phyloP scores from a whole-genome alignment of 2,797 vertebrate species.

The Pangasius macronema region DNA sequence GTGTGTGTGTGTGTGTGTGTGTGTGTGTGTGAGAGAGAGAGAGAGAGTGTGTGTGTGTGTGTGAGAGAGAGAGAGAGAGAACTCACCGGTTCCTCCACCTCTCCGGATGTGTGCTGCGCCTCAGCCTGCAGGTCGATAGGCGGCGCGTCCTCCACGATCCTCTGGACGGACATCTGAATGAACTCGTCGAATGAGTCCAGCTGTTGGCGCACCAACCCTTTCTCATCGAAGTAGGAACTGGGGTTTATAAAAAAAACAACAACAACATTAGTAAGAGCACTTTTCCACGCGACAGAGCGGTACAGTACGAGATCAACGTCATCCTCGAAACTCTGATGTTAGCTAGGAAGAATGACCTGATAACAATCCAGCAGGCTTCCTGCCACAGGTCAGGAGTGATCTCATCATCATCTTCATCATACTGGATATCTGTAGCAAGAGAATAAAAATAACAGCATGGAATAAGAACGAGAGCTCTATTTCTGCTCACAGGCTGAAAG shows the following conservation, averaged over 20 bases:
- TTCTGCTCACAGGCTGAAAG: neutral
- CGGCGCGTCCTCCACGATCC: slow-evolving; percentile 96
- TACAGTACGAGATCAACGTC: neutral
- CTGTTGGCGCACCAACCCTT: slow-evolving; percentile 95
- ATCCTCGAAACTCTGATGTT: neutral
- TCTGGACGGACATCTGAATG: slow-evolving; percentile 99
- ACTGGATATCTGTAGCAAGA: slow-evolving; percentile 85
- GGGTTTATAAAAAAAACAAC: no score
- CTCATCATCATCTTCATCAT: slow-evolving; percentile 97
- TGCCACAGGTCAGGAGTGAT: slow-evolving; percentile 98
- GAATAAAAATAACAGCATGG: neutral
- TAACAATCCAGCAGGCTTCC: slow-evolving; percentile 98
- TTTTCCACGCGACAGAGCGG: no score
- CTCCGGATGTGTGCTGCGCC: slow-evolving; percentile 94
- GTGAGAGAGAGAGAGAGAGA: neutral
- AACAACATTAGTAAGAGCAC: neutral
- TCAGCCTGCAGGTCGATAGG: slow-evolving; percentile 98
- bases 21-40: no score
- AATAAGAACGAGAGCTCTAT: neutral
- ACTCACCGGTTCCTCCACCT: slow-evolving; percentile 96
- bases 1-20: no score
- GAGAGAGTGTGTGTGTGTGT: no score
- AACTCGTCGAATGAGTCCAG: slow-evolving; percentile 98
- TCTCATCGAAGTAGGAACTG: slow-evolving; percentile 98
- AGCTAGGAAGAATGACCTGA: slow-evolving; percentile 77